Evolutionary conservation across 2,113 vertebrate species (phyloP), one percentile per base, ranked within the genome.

Genomic region (Mesocricetus auratus): DNA sequence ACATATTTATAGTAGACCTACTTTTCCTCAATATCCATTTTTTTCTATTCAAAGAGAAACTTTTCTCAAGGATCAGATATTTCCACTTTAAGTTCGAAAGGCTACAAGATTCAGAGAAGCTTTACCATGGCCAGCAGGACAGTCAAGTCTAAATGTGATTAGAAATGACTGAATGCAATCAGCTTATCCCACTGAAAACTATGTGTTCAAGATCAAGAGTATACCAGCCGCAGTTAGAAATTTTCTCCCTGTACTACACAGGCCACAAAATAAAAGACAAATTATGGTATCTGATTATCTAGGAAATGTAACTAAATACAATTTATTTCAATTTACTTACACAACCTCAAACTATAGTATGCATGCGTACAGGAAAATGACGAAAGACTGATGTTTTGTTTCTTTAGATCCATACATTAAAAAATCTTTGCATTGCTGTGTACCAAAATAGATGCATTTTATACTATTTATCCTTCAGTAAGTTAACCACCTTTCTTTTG

Each of bases 131-230:
- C 56, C 75, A 96, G 36, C 91, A 50, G 53, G 53, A 96, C 64
- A 83, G 94, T 96, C 89, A 95, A 33, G 12, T 98, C 50, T 82
- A 98, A 98, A 97, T 96, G 85, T 98, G 96, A 98, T 98, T 98
- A 98, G 96, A 97, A 98, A 96, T 97, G 87, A 94, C 66, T 96
- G 91, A 98, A 56, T 82, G 47, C 97, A 98, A 98, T 97, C 96
- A 98, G 94, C 89, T 98, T 98, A 97, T 69, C 85, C 7, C 31
- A 95, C 77, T 92, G 73, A 98, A 64, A 95, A 98, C 10, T 4
- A 96, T 98, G 94, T 94, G 3, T 97, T 97, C 96, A 98, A 98
- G 95, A 96, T 98, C 95, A 96, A 93, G 96, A 92, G 83, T 11
- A 47, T 86, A 60, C 89, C 94, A 62, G 15, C 93, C 98, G 86